Evolutionary conservation across 1,140 invertebrate genomes (phyloP).

Genomic region (Hormaphis cornu): DNA sequence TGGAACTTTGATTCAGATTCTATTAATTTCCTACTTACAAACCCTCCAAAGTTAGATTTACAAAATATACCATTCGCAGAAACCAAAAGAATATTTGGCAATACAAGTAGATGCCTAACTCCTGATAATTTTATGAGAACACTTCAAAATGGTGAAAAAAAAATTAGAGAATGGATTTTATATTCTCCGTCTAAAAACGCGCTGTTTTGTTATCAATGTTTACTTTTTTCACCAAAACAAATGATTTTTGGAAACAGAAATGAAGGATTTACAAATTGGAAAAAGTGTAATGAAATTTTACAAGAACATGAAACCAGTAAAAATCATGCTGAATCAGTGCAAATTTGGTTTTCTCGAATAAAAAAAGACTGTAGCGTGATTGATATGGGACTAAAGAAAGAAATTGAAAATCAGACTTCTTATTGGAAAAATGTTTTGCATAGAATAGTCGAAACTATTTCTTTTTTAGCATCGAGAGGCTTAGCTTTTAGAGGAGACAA

Average conservation of each 20-base stretch:
- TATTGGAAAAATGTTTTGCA: conserved; percentile 10
- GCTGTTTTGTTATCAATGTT: not conserved
- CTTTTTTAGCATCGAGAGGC: not conserved
- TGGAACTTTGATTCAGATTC: conserved; percentile 6
- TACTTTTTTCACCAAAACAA: not conserved
- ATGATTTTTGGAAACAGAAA: not conserved
- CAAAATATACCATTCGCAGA: conserved; percentile 2
- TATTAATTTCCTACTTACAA: conserved; percentile 11
- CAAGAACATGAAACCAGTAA: conserved; percentile 2
- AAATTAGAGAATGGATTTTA: conserved; percentile 1
- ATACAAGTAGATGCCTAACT: conserved; percentile 7
- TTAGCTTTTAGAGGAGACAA: too few relatives aligned
- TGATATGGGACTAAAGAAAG: not conserved
- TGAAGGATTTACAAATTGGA: conserved; percentile 10
- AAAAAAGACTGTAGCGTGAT: not conserved
- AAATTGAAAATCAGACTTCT: not conserved
- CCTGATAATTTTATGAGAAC: conserved; percentile 6
- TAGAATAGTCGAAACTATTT: not conserved
- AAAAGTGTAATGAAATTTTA: conserved; percentile 1
- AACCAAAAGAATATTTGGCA: conserved; percentile 6
- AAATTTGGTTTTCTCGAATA: not conserved
- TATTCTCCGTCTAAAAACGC: not conserved
- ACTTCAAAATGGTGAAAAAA: conserved; percentile 4
- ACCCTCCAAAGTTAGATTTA: not conserved
- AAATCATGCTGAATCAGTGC: not conserved